Conservation (phyloP, 2,888 invertebrate genomes). For the Drosophila parthenogenetica region DNA sequence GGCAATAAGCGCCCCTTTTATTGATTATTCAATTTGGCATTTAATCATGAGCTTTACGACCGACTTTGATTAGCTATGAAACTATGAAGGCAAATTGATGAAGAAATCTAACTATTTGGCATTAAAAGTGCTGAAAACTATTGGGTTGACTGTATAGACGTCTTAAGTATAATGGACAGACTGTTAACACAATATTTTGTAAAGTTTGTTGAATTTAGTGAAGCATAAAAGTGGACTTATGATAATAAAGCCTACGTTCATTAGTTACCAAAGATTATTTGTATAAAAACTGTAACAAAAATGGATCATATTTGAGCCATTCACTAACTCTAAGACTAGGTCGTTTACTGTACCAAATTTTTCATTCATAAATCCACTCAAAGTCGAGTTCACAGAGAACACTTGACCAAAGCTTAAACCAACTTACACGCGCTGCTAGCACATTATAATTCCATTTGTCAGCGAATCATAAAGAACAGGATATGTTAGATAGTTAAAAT, state of each 20-base stretch:
- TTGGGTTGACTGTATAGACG: not conserved
- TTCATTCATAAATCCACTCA: not conserved
- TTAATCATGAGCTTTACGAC: constrained; percentile 70
- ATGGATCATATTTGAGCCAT: not conserved
- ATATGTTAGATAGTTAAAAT: constrained; percentile 14
- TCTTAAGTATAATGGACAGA: not conserved
- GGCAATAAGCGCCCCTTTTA: constrained; percentile 45
- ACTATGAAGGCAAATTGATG: constrained; percentile 35
- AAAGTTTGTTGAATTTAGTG: not conserved
- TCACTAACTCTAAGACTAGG: not conserved
- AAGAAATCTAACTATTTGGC: not conserved
- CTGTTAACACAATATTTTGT: not conserved
- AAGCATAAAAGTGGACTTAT: not conserved
- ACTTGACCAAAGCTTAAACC: not conserved
- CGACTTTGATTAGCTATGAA: constrained; percentile 64
- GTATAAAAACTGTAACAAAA: not conserved
- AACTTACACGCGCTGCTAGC: not conserved
- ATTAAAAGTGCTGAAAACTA: not conserved
- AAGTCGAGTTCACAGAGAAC: not conserved
- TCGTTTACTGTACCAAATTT: not conserved
- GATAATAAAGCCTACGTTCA: not conserved
- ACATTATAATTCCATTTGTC: not conserved
- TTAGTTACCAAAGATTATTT: not conserved
- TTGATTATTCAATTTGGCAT: constrained; percentile 68
- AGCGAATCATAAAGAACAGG: constrained; percentile 16